Base-by-base conservation (phyloP, 2,113 vertebrate genomes). In the Aviceda subcristata region DNA sequence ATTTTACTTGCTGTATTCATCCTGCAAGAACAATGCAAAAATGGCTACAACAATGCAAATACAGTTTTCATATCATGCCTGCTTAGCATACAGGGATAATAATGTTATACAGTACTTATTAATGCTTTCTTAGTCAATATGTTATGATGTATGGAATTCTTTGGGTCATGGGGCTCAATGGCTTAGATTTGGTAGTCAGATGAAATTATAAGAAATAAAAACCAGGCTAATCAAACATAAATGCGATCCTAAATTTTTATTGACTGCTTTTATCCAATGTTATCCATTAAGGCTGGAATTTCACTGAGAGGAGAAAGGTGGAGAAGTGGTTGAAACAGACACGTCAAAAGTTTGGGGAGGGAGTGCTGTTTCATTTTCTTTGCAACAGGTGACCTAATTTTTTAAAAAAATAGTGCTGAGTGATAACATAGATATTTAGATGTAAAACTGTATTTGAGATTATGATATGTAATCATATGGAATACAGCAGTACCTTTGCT, bases 21-120 rank as follows among this genome's bases (percentile, higher is more conserved):
- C 63, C 27, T 74, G 21, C 55, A 91, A 90, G 82, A 92, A 88
- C 79, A 88, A 95, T 84, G 88, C 92, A 96, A 92, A 97, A 97
- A 92, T 67, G 11, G 67, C 51, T 93, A 90, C 55, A 95, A 83
- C 55, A 93, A 74, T 66, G 62, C 45, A 93, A 94, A 92, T 71
- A 36, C 30, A 90, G 67, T 88, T 94, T 94, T 88, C 46, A 5
- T 71, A 94, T 83, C 55, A 92, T 32, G 68, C 34, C 64, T 89
- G 5, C 79, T 84, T 86, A 86, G 64, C 56, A 90, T 55, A 88
- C 17, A 59, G 39, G 43, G 64, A 84, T 84, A 94, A 86, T 77
- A 86, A 74, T 16, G 19, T 71, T 88, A 87, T n/a, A 78, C 30
- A 89, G 56, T 39, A 92, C 36, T 94, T 94, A 60, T 27, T 77